Percentiles rank a stretch among this genome's conserved stretches.
Evolutionary conservation across 2,888 invertebrate species (phyloP).

Genomic region (Neuroscelio doddi): DNA sequence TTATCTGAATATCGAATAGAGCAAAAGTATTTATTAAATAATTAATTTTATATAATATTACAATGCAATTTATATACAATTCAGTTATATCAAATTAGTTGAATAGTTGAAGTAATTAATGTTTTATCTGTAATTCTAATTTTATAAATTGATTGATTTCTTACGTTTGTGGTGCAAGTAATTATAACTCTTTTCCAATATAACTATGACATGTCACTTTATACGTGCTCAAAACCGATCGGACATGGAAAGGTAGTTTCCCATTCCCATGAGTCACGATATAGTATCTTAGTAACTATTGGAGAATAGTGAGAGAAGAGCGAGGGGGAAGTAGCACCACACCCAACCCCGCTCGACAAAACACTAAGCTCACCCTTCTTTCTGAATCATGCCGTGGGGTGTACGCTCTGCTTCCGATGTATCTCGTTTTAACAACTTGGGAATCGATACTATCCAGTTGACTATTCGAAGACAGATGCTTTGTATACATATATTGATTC

Average conservation of each 20-base stretch:
- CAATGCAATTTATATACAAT: too few species aligned
- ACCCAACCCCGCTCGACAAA: slow-evolving; percentile 30
- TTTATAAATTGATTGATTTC: slow-evolving; percentile 1
- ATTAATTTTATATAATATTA: too few species aligned
- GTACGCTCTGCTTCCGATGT: slow-evolving; percentile 24
- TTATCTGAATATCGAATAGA: too few species aligned
- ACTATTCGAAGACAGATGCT: slow-evolving; percentile 13
- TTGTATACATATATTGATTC: neutral
- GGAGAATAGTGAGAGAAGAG: neutral
- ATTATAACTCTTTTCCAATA: slow-evolving; percentile 2
- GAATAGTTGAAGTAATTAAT: too few species aligned
- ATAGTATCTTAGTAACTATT: neutral
- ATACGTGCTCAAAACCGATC: neutral
- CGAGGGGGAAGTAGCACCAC: slow-evolving; percentile 18
- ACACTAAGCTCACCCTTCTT: slow-evolving; percentile 47
- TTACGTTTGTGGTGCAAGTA: too few species aligned
- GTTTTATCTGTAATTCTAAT: neutral
- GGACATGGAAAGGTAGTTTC: slow-evolving; percentile 13
- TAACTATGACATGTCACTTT: neutral
- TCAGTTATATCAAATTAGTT: too few species aligned
- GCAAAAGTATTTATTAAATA: too few species aligned
- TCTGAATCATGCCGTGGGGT: slow-evolving; percentile 56
- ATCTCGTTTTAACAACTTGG: slow-evolving; percentile 26
- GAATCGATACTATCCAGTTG: slow-evolving; percentile 34
- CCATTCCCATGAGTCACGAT: slow-evolving; percentile 56